Conservation (phyloP, 2,888 invertebrate genomes). For the Aelia acuminata region DNA sequence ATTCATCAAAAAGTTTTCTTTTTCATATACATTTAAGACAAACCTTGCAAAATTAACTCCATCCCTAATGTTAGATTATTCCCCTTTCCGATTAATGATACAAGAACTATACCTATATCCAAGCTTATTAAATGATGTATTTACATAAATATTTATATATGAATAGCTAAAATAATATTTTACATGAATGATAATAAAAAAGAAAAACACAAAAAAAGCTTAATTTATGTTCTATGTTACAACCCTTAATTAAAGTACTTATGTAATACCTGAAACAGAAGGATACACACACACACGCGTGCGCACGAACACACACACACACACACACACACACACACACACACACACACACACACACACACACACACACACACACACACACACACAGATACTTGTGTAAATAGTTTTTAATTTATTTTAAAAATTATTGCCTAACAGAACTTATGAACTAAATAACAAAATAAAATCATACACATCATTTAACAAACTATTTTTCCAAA, state of each 20-base stretch:
- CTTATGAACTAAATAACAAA: not conserved
- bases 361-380: too few relatives aligned
- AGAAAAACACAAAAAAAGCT: not conserved
- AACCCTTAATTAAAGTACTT: not conserved
- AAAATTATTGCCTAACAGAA: not conserved
- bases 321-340: too few relatives aligned
- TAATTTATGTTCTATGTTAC: not conserved
- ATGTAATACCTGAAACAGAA: not conserved
- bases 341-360: too few relatives aligned
- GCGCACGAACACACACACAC: too few relatives aligned
- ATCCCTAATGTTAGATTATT: not conserved
- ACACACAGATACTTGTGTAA: too few relatives aligned
- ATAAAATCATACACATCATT: not conserved
- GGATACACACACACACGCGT: too few relatives aligned
- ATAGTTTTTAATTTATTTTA: not conserved
- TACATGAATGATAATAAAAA: not conserved
- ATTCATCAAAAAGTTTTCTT: not conserved
- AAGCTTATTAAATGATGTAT: not conserved
- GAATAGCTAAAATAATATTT: not conserved
- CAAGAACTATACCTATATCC: not conserved
- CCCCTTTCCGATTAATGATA: not conserved
- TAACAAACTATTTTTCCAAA: not conserved
- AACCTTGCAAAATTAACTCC: not conserved
- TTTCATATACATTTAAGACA: not conserved
- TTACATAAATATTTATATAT: not conserved